A percentile compares a stretch with the other conserved stretches of the same genome.
Conservation (phyloP, 92 coral and sea anemone species). For the Siderastrea siderea region DNA sequence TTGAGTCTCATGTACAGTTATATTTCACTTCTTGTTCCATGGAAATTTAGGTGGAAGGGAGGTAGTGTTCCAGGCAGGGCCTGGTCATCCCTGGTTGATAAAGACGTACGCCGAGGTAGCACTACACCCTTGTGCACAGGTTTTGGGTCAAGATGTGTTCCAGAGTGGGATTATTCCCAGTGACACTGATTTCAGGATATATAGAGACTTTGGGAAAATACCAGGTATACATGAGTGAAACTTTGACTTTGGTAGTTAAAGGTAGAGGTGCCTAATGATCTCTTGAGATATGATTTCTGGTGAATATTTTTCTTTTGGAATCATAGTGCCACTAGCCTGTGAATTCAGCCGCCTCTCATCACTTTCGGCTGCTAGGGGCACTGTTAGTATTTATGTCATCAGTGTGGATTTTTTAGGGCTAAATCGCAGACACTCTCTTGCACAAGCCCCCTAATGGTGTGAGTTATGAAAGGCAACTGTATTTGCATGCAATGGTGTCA, state of each 20-base stretch:
- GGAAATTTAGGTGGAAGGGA: constrained; percentile 88
- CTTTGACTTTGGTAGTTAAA: no score
- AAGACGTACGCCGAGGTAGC: constrained; percentile 92
- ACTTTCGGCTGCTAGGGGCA: no score
- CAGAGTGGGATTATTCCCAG: constrained; percentile 93
- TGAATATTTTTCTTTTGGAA: no score
- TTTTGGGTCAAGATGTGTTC: constrained; percentile 93
- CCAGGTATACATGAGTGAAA: constrained; percentile 71
- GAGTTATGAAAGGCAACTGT: no score
- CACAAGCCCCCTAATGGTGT: no score
- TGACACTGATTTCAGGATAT: constrained; percentile 97
- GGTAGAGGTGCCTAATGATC: no score
- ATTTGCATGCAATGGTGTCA: neutral
- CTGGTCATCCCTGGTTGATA: constrained; percentile 97
- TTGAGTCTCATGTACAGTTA: neutral
- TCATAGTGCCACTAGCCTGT: no score
- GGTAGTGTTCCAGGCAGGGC: constrained; percentile 97
- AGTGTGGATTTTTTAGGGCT: no score
- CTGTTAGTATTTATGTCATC: no score
- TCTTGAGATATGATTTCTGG: no score
- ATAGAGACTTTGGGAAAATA: constrained; percentile 90
- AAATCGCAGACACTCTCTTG: no score
- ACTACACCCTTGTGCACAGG: constrained; percentile 93
- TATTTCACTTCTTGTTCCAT: neutral
- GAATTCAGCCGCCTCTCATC: no score